Evolutionary conservation across 2,888 invertebrate species (phyloP).

Genomic region (Lasioglossum zephyrum): DNA sequence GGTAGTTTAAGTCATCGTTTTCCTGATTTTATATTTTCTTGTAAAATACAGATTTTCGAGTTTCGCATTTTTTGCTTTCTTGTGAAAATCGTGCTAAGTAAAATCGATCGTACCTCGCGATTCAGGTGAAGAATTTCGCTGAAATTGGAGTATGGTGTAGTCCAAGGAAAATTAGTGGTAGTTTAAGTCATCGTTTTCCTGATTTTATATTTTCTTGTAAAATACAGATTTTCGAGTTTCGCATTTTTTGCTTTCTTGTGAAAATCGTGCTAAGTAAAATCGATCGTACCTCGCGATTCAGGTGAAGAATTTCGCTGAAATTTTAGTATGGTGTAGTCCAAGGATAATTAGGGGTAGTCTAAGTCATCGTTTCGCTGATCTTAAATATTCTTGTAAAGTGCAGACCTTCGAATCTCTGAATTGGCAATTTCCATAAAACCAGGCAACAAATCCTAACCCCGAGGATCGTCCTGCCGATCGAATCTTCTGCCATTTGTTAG

Average conservation of each 20-base stretch:
- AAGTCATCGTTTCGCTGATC: background rate
- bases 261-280: background rate
- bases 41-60: background rate
- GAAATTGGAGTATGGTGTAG: too few species aligned
- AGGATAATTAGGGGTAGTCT: background rate
- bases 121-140: background rate
- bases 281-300: background rate
- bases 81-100: background rate
- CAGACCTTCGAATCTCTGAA: background rate
- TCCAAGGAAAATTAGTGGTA: too few species aligned
- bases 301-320: background rate
- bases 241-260: background rate
- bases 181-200: too few species aligned
- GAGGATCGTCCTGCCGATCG: background rate
- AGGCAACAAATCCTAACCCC: too few species aligned
- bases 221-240: too few species aligned
- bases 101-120: background rate
- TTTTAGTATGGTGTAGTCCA: background rate
- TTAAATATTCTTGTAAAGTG: background rate
- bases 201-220: too few species aligned
- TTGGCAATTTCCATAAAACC: too few species aligned
- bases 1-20: background rate
- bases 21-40: background rate
- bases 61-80: too few species aligned
- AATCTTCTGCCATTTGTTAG: background rate